Percentiles rank a stretch among this genome's conserved stretches.
These are phyloP conservation scores for Sus cebifrons DNA, from an alignment of 2,797 vertebrate species.

Conservation along the genomic window DNA sequence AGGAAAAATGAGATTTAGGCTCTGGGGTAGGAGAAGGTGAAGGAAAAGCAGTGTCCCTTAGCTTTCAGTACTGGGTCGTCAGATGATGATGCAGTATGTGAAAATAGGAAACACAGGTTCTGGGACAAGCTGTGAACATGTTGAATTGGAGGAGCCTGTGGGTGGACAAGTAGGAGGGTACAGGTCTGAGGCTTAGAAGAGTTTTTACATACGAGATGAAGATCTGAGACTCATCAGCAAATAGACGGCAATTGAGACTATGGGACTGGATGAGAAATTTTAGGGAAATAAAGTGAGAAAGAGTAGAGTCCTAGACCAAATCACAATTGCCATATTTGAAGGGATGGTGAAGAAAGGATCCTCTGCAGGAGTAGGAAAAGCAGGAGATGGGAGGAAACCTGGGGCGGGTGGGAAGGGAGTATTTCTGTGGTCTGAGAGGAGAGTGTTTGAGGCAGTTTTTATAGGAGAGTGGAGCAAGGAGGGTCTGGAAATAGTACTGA, in stretches of 20 bases:
- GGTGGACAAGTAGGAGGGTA: background rate
- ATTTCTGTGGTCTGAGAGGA: background rate
- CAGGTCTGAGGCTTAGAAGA: background rate
- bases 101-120: background rate
- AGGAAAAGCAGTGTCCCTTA: background rate
- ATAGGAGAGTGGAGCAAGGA: background rate
- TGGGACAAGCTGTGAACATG: background rate
- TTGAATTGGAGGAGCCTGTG: background rate
- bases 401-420: background rate
- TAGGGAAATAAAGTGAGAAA: slow-evolving; percentile 12
- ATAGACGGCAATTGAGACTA: background rate
- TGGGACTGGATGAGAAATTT: background rate
- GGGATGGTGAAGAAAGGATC: background rate
- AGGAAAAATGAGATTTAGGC: background rate
- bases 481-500: background rate
- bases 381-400: background rate
- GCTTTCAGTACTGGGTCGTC: background rate
- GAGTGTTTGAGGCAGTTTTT: background rate
- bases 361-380: background rate
- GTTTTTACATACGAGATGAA: slow-evolving; percentile 9
- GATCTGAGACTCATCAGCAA: slow-evolving; percentile 19
- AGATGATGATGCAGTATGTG: background rate
- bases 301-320: background rate
- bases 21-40: background rate
- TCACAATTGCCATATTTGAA: background rate